Conservation (phyloP, 2,797 vertebrate species). For the Trachops cirrhosus region DNA sequence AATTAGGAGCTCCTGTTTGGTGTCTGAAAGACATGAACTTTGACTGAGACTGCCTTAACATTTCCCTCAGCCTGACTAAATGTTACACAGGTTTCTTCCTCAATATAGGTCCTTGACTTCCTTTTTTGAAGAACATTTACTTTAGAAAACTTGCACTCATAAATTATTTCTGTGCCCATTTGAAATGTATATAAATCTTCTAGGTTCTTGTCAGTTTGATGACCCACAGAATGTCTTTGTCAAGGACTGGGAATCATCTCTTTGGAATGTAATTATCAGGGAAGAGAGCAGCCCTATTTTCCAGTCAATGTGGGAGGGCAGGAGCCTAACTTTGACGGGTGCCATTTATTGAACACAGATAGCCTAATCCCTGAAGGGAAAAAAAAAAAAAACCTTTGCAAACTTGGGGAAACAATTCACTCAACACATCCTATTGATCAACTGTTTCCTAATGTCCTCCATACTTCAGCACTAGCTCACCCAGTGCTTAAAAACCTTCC, state of each 20-base stretch:
- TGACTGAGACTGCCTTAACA: not conserved
- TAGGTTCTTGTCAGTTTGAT: not conserved
- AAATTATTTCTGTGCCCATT: not conserved
- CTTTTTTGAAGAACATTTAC: not conserved
- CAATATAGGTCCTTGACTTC: not conserved
- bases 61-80: not conserved
- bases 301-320: not conserved
- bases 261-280: not conserved
- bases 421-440: not conserved
- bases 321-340: not conserved
- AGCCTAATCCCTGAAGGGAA: not conserved
- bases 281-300: not conserved
- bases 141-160: conserved; percentile 4
- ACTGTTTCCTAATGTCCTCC: not conserved
- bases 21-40: not conserved
- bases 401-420: not conserved
- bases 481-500: not conserved
- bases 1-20: not conserved
- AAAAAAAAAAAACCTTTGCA: not conserved
- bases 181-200: not conserved
- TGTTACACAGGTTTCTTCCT: not conserved
- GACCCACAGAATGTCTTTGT: not conserved
- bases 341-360: not conserved
- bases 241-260: not conserved
- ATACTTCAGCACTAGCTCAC: not conserved